Conservation (phyloP, 2,888 invertebrate species). For the Troglohyphantes excavatus region DNA sequence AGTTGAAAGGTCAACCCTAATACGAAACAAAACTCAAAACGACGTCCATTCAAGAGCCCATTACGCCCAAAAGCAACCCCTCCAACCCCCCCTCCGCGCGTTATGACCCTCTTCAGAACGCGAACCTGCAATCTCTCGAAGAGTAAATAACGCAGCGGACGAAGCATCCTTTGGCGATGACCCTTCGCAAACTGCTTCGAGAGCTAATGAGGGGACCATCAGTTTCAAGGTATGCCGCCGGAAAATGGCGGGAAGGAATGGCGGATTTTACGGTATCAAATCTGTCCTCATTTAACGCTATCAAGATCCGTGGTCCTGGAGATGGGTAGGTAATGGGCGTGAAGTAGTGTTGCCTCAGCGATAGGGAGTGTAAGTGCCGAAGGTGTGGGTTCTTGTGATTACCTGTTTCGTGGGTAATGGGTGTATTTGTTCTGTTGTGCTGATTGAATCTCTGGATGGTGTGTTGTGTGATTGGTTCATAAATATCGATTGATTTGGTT, state of each 20-base stretch:
- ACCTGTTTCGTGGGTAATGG: background rate
- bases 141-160: background rate
- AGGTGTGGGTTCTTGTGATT: background rate
- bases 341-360: background rate
- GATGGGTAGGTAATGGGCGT: background rate
- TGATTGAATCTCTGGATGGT: background rate
- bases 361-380: background rate
- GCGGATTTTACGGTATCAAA: background rate
- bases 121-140: background rate
- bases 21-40: background rate
- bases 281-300: background rate
- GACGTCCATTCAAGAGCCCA: background rate
- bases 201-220: background rate
- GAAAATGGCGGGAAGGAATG: background rate
- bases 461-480: background rate
- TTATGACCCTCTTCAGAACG: background rate
- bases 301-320: background rate
- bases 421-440: background rate
- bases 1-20: background rate
- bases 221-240: background rate
- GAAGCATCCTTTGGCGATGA: background rate
- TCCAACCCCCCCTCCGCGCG: background rate
- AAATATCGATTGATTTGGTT: background rate
- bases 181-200: background rate
- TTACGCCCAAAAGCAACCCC: background rate